Base-by-base conservation (phyloP, 2,113 vertebrate genomes). In the Otis tarda region DNA sequence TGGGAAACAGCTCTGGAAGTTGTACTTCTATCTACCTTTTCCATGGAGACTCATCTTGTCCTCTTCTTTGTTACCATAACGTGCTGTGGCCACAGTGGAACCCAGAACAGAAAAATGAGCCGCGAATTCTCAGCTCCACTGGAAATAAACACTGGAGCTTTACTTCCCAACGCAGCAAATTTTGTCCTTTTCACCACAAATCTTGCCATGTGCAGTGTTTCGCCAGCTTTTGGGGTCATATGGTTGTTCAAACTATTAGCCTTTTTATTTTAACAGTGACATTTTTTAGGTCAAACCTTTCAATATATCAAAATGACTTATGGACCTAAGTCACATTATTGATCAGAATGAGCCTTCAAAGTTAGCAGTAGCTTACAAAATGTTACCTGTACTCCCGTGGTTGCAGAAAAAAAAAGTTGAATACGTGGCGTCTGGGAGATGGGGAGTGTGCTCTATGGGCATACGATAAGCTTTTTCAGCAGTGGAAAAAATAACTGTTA, bases 401-500 rank as follows among this genome's bases (percentile, higher is more conserved):
- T 7, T 60, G n/a, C 12, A 52, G 52, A 31, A 80, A 85, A 31
- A 80, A 85, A 86, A 80, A 10, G 15, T 74, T 55, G 27, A 78
- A 55, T 50, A 50, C 0, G 0, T 65, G 17, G 28, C 60, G 9
- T 53, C 1, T 59, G 8, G n/a, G 24, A 70, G 16, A 37, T 18
- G 8, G 7, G 45, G 35, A 35, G 2, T n/a, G 7, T 87, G 15
- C 9, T 63, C 12, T 37, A 12, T 16, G 7, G 11, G 45, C 16
- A 45, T 3, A 19, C 2, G 4, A 41, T 19, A 33, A 35, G 22
- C 4, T 31, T 63, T 43, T 57, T n/a, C 43, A 60, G 4, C 12
- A 56, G n/a, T 16, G 24, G 41, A 52, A 84, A 90, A 90, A 84
- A 60, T 37, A 60, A 37, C 17, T n/a, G 3, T 59, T 70, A n/a